phyloP scores from a whole-genome alignment of 2,797 vertebrate genomes.

The Chelon labrosus region DNA sequence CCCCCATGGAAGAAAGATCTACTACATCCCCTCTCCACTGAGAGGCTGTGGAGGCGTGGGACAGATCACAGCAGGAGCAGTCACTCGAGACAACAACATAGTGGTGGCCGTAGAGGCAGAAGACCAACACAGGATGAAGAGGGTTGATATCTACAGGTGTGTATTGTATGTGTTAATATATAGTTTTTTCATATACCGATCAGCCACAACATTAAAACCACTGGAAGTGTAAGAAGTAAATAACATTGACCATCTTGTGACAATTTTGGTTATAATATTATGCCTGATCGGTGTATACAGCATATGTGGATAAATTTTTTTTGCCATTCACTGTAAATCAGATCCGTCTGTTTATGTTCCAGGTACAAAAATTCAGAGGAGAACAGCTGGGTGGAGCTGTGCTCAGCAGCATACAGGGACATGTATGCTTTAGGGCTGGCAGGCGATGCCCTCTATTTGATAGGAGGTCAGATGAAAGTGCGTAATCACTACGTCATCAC shows the following conservation, averaged over 20 bases:
- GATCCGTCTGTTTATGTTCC: slow-evolving; percentile 47
- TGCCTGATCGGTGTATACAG: too few species aligned
- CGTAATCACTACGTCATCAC: slow-evolving; percentile 88
- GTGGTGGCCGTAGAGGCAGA: slow-evolving; percentile 89
- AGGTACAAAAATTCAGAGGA: slow-evolving; percentile 87
- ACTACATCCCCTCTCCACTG: slow-evolving; percentile 90
- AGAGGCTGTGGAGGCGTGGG: slow-evolving; percentile 82
- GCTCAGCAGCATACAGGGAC: slow-evolving; percentile 87
- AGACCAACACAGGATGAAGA: slow-evolving; percentile 84
- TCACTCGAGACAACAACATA: slow-evolving; percentile 87
- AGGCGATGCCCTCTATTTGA: slow-evolving; percentile 83
- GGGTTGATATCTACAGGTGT: slow-evolving; percentile 90
- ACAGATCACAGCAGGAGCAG: slow-evolving; percentile 86
- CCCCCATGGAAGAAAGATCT: slow-evolving; percentile 82
- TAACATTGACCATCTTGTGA: too few species aligned
- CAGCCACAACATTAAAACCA: too few species aligned
- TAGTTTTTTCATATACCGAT: not conserved
- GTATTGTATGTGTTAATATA: slow-evolving; percentile 38
- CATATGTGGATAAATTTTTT: not conserved
- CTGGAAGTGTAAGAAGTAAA: not conserved
- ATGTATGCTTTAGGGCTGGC: slow-evolving; percentile 87
- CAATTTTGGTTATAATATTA: too few species aligned
- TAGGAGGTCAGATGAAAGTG: slow-evolving; percentile 92
- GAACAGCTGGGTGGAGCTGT: slow-evolving; percentile 88
- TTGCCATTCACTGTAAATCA: not conserved